Percentiles rank a stretch among this genome's conserved stretches.
Conservation (phyloP, 2,797 vertebrate species). For the Micromesistius poutassou region DNA sequence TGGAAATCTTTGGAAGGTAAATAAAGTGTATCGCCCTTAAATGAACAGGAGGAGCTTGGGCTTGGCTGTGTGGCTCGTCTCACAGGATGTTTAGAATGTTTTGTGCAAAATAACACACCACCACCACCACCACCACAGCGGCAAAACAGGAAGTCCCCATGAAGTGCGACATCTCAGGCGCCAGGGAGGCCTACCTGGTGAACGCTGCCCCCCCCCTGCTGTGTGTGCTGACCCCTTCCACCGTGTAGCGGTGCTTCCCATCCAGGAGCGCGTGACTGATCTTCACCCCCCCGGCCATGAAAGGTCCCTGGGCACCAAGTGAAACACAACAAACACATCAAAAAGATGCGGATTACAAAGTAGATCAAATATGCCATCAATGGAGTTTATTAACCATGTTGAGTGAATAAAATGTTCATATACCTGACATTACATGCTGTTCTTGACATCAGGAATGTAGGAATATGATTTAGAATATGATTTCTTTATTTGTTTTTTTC, state of each 20-base stretch:
- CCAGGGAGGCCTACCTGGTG: not conserved
- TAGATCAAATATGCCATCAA: not conserved
- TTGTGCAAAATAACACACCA: too few relatives aligned
- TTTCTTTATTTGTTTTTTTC: not conserved
- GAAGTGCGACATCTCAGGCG: not conserved
- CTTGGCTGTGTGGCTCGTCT: too few relatives aligned
- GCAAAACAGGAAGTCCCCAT: too few relatives aligned
- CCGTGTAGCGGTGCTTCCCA: conserved; percentile 71
- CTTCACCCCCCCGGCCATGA: conserved; percentile 55
- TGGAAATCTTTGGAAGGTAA: too few relatives aligned
- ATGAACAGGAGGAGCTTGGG: too few relatives aligned
- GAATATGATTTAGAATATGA: not conserved
- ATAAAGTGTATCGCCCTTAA: too few relatives aligned
- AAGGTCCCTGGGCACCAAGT: conserved; percentile 38
- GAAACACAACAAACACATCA: not conserved
- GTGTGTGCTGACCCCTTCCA: conserved; percentile 59
- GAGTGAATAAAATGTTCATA: not conserved
- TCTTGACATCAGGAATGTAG: not conserved
- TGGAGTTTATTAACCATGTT: not conserved
- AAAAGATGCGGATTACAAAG: not conserved
- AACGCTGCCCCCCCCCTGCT: conserved; percentile 19
- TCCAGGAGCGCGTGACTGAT: conserved; percentile 59
- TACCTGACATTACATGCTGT: too few relatives aligned
- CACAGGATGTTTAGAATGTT: too few relatives aligned
- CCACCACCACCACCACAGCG: too few relatives aligned